These are phyloP conservation scores for Mobula birostris DNA, from an alignment of 2,113 vertebrate genomes.

Conservation along the genomic window DNA sequence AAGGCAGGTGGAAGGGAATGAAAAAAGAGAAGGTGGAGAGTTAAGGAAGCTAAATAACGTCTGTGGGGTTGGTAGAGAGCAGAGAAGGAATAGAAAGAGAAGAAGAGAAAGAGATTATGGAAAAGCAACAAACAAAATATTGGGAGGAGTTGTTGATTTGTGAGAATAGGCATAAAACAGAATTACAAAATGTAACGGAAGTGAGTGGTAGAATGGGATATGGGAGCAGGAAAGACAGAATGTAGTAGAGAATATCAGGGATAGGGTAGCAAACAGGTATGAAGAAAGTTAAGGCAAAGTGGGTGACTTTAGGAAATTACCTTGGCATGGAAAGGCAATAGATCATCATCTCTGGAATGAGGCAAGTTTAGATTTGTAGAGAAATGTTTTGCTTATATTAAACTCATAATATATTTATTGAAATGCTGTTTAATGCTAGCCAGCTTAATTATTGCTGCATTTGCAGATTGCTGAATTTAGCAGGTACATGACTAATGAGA, in stretches of 20 bases:
- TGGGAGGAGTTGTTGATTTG: not conserved
- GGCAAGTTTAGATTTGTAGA: not conserved
- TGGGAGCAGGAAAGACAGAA: not conserved
- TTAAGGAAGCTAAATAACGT: too few species aligned
- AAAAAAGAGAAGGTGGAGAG: too few species aligned
- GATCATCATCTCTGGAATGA: not conserved
- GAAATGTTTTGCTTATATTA: not conserved
- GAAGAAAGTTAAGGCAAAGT: not conserved
- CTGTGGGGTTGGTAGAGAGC: not conserved
- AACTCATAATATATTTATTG: not conserved
- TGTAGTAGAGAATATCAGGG: not conserved
- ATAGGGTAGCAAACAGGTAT: too few species aligned
- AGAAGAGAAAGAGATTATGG: too few species aligned
- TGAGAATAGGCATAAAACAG: not conserved
- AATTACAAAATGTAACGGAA: too few species aligned
- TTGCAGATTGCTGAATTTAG: not conserved
- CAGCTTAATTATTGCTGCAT: not conserved
- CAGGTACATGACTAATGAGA: not conserved
- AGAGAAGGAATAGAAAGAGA: not conserved
- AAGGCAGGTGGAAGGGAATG: too few species aligned
- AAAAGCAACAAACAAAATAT: not conserved
- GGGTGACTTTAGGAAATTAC: not conserved
- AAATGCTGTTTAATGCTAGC: not conserved
- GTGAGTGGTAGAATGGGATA: not conserved
- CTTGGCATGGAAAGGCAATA: constrained; percentile 40